Evolutionary conservation across 2,797 vertebrate genomes (phyloP), one percentile per base, ranked within the genome.

Genomic region (Urocyon cinereoargenteus): DNA sequence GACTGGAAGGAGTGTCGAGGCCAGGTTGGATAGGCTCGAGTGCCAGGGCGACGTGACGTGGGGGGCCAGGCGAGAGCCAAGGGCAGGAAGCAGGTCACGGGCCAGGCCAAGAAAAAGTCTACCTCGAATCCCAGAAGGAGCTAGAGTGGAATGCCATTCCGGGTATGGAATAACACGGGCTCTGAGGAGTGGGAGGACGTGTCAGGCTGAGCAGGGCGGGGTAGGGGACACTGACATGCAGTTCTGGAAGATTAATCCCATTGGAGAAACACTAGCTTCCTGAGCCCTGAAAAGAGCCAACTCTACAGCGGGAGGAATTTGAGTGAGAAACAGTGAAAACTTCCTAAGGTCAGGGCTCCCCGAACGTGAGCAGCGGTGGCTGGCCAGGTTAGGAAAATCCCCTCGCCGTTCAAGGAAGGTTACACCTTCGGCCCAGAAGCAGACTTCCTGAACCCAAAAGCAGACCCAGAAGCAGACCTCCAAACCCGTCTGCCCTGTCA

Each of bases 211-310:
- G 40, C 3, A 31, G 61, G 8, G 21, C 0, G 0, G 5, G 34
- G 24, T 7, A 4, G 45, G n/a, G 36, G 45, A 26, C 55, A 16
- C 26, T 13, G n/a, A 40, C 13, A 49, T 13, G 14, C 62, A 40
- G 7, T 53, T 66, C 83, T 36, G 24, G 34, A 24, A 90, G 82
- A 34, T 49, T 18, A 40, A 64, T 75, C 45, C 24, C 4, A 3
- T 8, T 16, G 31, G 85, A 72, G 15, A 57, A 59, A 64, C 2
- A 3, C 28, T 16, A 61, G 57, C 21, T 96, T 93, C 94, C 55
- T 59, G 82, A 64, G 82, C 55, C 83, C 90, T 31, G n/a, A 13
- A 28, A 84, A 78, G 34, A 88, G 62, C 40, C 90, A 62, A n/a
- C 19, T 28, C 19, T 1, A 31, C 5, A 16, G 73, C 53, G 5